Percentiles rank a stretch among this genome's conserved stretches.
phyloP scores from a whole-genome alignment of 2,797 vertebrate species.

The Poecilia wingei region DNA sequence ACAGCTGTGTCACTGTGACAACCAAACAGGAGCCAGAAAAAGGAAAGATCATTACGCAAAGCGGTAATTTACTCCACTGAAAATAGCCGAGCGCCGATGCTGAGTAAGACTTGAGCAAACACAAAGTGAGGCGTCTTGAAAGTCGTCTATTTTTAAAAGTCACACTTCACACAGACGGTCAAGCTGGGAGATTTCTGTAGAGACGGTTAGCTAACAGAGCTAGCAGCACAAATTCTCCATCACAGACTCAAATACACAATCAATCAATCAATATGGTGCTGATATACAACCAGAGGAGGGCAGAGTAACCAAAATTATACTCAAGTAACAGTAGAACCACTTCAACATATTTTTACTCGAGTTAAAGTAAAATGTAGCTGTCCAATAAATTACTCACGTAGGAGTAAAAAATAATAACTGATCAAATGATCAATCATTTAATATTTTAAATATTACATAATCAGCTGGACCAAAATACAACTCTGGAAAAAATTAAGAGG shows the following conservation, averaged over 20 bases:
- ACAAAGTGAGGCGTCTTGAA: neutral
- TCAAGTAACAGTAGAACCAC: too few relatives aligned
- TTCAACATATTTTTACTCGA: too few relatives aligned
- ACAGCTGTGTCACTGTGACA: constrained; percentile 5
- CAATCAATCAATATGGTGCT: neutral
- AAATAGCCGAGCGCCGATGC: neutral
- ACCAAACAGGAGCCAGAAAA: constrained; percentile 1
- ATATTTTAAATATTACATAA: too few relatives aligned
- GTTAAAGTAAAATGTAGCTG: too few relatives aligned
- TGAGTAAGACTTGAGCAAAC: constrained; percentile 7
- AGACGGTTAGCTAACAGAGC: neutral
- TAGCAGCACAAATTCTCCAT: constrained; percentile 6
- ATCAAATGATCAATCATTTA: too few relatives aligned
- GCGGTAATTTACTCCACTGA: neutral
- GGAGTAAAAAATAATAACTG: too few relatives aligned
- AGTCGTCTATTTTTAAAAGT: neutral
- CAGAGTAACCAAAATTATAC: too few relatives aligned
- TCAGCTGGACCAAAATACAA: too few relatives aligned
- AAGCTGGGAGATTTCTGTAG: neutral
- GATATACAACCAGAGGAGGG: neutral
- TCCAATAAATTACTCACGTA: too few relatives aligned
- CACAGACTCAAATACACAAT: neutral
- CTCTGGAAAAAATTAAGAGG: too few relatives aligned
- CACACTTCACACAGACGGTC: neutral
- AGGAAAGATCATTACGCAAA: neutral